Evolutionary conservation across 2,888 invertebrate genomes (phyloP), one percentile per base, ranked within the genome.

Genomic region (Pediacus dermestoides): DNA sequence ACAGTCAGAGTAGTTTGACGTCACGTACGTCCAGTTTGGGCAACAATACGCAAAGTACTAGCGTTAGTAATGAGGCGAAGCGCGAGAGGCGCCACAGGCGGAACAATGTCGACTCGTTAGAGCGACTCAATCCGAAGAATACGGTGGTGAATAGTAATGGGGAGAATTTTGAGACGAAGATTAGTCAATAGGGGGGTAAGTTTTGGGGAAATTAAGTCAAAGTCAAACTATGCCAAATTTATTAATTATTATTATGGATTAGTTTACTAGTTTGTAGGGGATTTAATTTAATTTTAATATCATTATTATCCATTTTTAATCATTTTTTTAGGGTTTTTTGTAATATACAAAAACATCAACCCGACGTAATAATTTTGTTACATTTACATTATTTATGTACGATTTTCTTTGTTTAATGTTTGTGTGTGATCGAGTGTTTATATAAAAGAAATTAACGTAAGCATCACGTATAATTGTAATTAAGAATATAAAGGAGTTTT

Each of bases 1-100:
- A 68, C 44, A 68, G 68, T 40, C 68, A 68, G 43, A 69, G 67
- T 46, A 69, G 69, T 44, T 46, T 70, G 32, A 68, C 67, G 26
- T 68, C 68, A 11, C 55, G 67, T 3, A 32, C 52, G 11, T 58
- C 55, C 4, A 68, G 67, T 49, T 46, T 68, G 21, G 70, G 70
- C 9, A 68, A 68, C 40, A 61, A 60, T 15, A 70, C 70, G n/a
- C 70, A 70, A 49, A 70, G 70, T 48, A 70, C 69, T 16, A 68
- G 61, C 36, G 55, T 70, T 38, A 70, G 69, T 44, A 57, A 54
- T 46, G 68, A 68, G 25, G 58, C 59, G 7, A 37, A 51, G 26
- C 54, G 56, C 34, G 63, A 64, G 36, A 54, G 55, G 40, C 15
- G 53, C 52, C 42, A 53, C 27, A 25, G 44, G 16, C 39, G 56